These are phyloP conservation scores for Strigamia crassipes DNA, from an alignment of 2,888 invertebrate genomes.

Conservation along the genomic window DNA sequence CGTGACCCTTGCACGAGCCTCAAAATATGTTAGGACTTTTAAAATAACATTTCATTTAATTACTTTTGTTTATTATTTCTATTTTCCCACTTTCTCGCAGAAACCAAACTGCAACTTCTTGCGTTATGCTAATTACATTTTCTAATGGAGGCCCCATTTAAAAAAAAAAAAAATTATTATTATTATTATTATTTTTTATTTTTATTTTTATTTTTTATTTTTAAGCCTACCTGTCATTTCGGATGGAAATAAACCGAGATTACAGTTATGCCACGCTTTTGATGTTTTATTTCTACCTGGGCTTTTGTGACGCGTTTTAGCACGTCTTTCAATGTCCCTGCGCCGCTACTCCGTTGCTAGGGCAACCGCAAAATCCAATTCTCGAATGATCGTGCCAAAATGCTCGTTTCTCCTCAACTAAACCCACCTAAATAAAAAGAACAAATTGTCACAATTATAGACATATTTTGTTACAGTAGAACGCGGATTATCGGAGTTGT, in stretches of 20 bases:
- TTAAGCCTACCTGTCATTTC: background rate
- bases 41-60: conserved; percentile 7
- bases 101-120: background rate
- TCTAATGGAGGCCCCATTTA: background rate
- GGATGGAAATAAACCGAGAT: background rate
- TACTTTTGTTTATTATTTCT: background rate
- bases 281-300: conserved; percentile 3
- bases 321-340: conserved; percentile 2
- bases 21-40: background rate
- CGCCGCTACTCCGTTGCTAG: conserved; percentile 12
- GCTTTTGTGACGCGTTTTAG: background rate
- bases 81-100: background rate
- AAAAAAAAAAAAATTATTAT: too few relatives aligned
- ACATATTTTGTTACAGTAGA: background rate
- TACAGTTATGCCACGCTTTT: background rate
- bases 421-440: background rate
- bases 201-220: background rate
- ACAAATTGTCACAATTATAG: background rate
- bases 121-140: background rate
- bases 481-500: too few relatives aligned
- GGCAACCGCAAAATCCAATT: conserved; percentile 28
- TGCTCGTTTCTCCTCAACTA: background rate
- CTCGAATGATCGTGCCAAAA: background rate
- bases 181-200: background rate
- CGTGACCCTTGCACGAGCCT: conserved; percentile 17